Evolutionary conservation across 2,113 vertebrate genomes (phyloP).

Genomic region (Pituophis catenifer): DNA sequence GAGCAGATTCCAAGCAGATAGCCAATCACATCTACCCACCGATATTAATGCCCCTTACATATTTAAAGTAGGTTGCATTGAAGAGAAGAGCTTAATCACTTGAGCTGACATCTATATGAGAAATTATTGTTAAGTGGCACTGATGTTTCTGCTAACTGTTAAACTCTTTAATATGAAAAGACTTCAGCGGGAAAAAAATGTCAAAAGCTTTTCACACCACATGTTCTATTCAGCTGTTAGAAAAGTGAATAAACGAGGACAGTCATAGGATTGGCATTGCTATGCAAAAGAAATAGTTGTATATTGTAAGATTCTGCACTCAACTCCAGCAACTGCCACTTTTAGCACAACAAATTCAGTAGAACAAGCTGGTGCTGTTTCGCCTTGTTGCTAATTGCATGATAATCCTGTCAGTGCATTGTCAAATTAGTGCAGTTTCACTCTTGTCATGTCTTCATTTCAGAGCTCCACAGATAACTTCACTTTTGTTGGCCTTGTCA

Average conservation of each 20-base stretch:
- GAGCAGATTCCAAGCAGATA: not conserved
- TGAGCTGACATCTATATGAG: not conserved
- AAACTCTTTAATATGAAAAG: not conserved
- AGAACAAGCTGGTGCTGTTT: conserved; percentile 4
- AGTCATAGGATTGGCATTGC: conserved; percentile 2
- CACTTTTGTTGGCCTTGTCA: conserved; percentile 1
- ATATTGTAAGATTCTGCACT: conserved; percentile 25
- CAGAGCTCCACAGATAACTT: not conserved
- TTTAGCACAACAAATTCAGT: conserved; percentile 14
- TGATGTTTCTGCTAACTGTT: conserved; percentile 1
- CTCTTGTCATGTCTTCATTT: conserved; percentile 24
- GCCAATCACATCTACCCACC: not conserved
- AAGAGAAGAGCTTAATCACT: not conserved
- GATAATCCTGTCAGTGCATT: conserved; percentile 35
- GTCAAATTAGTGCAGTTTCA: conserved; percentile 41
- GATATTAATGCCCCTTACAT: not conserved
- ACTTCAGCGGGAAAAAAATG: not conserved
- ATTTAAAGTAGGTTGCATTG: not conserved
- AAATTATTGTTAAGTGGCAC: not conserved
- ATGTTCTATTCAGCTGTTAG: conserved; percentile 22
- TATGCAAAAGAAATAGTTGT: conserved; percentile 3
- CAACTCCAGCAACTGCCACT: conserved; percentile 27
- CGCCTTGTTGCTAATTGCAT: conserved; percentile 15
- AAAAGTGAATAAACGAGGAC: conserved; percentile 25
- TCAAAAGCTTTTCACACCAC: conserved; percentile 29